These are phyloP conservation scores for Phoenicopterus ruber DNA, from an alignment of 2,113 vertebrate species.

Conservation along the genomic window DNA sequence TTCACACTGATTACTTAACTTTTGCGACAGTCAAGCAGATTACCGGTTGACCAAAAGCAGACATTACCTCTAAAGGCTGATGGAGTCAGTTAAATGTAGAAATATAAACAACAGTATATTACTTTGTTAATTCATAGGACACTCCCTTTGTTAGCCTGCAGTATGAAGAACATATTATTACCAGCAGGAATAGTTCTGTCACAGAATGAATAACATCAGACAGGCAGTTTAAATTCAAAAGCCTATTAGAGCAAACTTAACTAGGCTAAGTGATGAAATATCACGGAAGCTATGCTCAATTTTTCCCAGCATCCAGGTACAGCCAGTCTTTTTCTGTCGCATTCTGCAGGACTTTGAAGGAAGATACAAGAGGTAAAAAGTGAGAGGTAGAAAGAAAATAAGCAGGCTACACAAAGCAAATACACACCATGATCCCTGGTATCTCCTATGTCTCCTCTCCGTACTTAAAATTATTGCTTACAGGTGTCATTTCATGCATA, in stretches of 20 bases:
- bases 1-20: background rate
- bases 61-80: background rate
- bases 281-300: background rate
- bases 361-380: background rate
- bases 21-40: background rate
- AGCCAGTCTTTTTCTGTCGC: background rate
- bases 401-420: background rate
- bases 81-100: background rate
- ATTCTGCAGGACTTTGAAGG: background rate
- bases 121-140: background rate
- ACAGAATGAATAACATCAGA: background rate
- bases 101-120: background rate
- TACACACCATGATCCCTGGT: background rate
- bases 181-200: background rate
- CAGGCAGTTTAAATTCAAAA: background rate
- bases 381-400: background rate
- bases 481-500: background rate
- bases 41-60: background rate
- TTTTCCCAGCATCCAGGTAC: background rate
- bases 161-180: background rate
- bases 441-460: background rate
- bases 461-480: background rate
- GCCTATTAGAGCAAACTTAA: background rate
- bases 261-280: background rate
- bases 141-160: background rate